Evolutionary conservation across 1,140 invertebrate genomes (phyloP), one percentile per base, ranked within the genome.

Genomic region (Apis dorsata): DNA sequence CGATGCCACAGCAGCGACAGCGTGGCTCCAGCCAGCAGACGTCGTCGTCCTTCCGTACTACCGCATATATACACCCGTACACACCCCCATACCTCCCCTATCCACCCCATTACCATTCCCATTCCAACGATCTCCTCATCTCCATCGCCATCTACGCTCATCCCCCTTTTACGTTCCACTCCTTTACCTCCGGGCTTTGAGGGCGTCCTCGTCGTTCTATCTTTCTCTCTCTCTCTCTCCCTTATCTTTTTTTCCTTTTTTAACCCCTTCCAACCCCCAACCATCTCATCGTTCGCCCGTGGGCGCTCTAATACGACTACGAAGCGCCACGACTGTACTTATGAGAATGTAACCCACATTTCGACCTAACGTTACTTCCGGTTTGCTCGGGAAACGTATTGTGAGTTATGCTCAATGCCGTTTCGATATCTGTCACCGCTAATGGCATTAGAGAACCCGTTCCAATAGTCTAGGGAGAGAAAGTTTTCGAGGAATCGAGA

Each of bases 11-110:
- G 86, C 89, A 90, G 91, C 90, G 91, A 92, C 91, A 92, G 89
- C 90, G 91, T 91, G 91, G 91, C 91, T 92, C 91, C 91, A 92
- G 91, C 87, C 90, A 77, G 83, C 90, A 92, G 90, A 92, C 91
- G 88, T 87, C 86, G 88, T 90, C 90, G 87, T 88, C 86, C 85
- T 87, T 77, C 71, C 85, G 62, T 80, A 78, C 83, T 71, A 73
- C 68, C 70, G 81, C 81, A 21, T 83, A 78, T 63, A 68, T 70
- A 83, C 75, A 80, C 10, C 49, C 66, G 62, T 68, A 85, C 68
- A 73, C 77, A 68, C 59, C 70, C 77, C 55, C 82, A 76, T 80
- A 71, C 63, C 34, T 44, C 49, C 63, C 53, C 77, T 80, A 77
- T 81, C 76, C 71, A 57, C 77, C 81, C 76, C 80, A 85, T 90